Base-by-base conservation (phyloP, 1,140 invertebrate species). In the Mesaphorura yosii region DNA sequence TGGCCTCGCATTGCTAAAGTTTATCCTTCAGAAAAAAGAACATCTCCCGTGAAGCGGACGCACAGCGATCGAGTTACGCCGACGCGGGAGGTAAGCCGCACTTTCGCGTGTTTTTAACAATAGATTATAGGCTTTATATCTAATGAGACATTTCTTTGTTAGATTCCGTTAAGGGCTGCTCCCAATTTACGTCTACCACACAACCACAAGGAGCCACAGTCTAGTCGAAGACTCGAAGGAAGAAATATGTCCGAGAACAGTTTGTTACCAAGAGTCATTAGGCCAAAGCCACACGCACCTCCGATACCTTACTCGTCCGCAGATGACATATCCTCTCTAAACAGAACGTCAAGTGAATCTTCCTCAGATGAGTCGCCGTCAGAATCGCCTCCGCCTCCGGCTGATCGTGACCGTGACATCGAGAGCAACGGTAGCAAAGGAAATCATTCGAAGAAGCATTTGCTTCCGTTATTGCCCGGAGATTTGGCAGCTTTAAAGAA, bases 251-350 rank as follows among this genome's bases (percentile, higher is more conserved):
- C 58, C 0, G 58, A 59, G 44, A 55, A 34, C 12, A 56, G 39
- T 52, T 41, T 59, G 28, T 44, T 55, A 25, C 49, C 49, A 26
- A 44, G 58, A n/a, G 37, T 37, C 31, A 17, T 37, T 31, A 42
- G 53, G 15, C 44, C 48, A 25, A 56, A 59, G 46, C 41, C 28
- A 12, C 58, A 56, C 29, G 29, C 51, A 5, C 29, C 38, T n/a
- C 55, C 54, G 4, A 44, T 60, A 26, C 58, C 58, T n/a, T 81
- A 82, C 65, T 85, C 82, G 1, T 86, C 83, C 1, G 83, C 82
- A 2, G 83, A 86, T 66, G 83, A 86, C 67, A 75, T 86, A 17
- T 84, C 81, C 65, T 84, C 82, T 0, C 68, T 84, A 1, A 84
- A 84, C 53, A 77, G 82, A 52, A 84, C 82, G 23, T 83, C 83